phyloP scores from a whole-genome alignment of 1,140 invertebrate genomes.

The Drosophila orena region DNA sequence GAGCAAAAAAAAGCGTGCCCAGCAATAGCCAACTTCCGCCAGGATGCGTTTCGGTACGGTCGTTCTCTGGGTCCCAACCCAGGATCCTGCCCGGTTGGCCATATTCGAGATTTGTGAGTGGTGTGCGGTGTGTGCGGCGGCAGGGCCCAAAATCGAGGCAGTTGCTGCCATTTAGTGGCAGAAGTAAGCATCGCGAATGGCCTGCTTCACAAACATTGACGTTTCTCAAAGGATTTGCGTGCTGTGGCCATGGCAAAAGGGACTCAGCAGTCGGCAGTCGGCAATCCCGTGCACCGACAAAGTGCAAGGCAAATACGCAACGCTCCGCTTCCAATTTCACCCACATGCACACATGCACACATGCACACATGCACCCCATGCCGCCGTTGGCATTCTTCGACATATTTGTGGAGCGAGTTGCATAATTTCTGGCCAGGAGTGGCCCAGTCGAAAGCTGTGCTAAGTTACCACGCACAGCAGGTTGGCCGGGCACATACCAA shows the following conservation, averaged over 20 bases:
- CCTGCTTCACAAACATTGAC: slow-evolving; percentile 69
- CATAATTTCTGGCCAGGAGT: slow-evolving; percentile 52
- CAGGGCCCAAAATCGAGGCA: slow-evolving; percentile 42
- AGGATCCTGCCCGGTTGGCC: slow-evolving; percentile 6
- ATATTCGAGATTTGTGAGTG: slow-evolving; percentile 48
- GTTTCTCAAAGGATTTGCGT: slow-evolving; percentile 76
- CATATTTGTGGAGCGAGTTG: slow-evolving; percentile 59
- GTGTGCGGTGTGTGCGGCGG: background rate
- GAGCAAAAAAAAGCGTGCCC: slow-evolving; percentile 50
- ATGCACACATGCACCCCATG: slow-evolving; percentile 28
- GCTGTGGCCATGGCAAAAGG: slow-evolving; percentile 50
- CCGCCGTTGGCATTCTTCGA: slow-evolving; percentile 27
- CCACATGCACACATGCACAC: slow-evolving; percentile 27
- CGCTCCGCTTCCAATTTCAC: slow-evolving; percentile 18
- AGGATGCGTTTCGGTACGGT: slow-evolving; percentile 38
- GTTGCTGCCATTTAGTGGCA: slow-evolving; percentile 51
- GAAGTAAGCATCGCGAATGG: slow-evolving; percentile 53
- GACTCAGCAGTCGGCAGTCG: slow-evolving; percentile 32
- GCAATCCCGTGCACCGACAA: slow-evolving; percentile 49
- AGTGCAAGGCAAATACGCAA: slow-evolving; percentile 72
- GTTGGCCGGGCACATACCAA: slow-evolving; percentile 14
- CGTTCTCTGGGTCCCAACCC: slow-evolving; percentile 8
- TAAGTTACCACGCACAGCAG: slow-evolving; percentile 25
- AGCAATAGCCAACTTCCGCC: slow-evolving; percentile 70
- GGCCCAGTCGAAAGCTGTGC: slow-evolving; percentile 17